Evolutionary conservation across 2,888 invertebrate genomes (phyloP).

Genomic region (Clivina fossor): DNA sequence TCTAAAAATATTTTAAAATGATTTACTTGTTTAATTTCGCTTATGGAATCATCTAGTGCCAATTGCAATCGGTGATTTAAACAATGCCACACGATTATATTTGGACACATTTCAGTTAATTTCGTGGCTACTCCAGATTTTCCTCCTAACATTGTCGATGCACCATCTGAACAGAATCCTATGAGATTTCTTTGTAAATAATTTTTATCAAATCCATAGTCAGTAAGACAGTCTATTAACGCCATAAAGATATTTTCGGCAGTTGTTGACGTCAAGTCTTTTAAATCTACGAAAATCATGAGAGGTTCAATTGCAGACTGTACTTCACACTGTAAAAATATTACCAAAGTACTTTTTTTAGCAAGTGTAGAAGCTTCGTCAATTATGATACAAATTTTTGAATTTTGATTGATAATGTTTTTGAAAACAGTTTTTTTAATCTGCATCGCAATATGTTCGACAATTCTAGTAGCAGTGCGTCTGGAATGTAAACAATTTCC

Average conservation of each 20-base stretch:
- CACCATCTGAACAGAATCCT: conserved; percentile 25
- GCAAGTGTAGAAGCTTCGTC: conserved; percentile 21
- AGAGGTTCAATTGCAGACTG: conserved; percentile 12
- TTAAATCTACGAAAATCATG: conserved; percentile 21
- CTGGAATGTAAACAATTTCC: conserved; percentile 33
- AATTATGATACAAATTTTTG: conserved; percentile 9
- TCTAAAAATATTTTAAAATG: conserved; percentile 36
- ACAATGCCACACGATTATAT: conserved; percentile 31
- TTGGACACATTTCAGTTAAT: conserved; percentile 9
- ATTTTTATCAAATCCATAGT: conserved; percentile 30
- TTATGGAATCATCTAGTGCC: conserved; percentile 34
- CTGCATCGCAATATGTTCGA: conserved; percentile 14
- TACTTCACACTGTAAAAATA: conserved; percentile 24
- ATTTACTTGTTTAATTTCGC: conserved; percentile 32
- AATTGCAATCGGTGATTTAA: conserved; percentile 33
- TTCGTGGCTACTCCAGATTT: conserved; percentile 20
- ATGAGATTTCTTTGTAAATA: conserved; percentile 26
- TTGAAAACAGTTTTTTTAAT: conserved; percentile 17
- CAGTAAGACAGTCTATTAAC: conserved; percentile 20
- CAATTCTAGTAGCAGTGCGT: conserved; percentile 25
- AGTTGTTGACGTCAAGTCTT: conserved; percentile 28
- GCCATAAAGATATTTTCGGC: conserved; percentile 27
- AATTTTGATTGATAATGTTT: conserved; percentile 15
- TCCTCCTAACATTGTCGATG: conserved; percentile 19
- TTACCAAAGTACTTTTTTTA: conserved; percentile 26